phyloP scores from a whole-genome alignment of 2,797 vertebrate genomes.

The Catostomus latipinnis region DNA sequence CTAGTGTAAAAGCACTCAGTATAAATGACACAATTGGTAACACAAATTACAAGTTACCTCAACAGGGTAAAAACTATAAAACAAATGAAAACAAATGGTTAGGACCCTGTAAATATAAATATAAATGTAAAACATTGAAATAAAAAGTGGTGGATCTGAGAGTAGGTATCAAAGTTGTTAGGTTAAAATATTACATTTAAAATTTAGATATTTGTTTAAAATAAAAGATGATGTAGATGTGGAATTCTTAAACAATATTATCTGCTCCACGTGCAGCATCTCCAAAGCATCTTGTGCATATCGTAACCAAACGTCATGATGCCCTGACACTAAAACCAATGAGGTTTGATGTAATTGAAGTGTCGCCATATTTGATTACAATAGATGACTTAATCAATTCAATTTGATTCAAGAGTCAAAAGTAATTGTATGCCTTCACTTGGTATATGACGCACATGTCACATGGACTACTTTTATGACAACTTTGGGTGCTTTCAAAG shows the following conservation, averaged over 20 bases:
- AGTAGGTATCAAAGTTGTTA: not conserved
- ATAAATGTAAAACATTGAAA: slow-evolving; percentile 5
- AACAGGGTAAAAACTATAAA: slow-evolving; percentile 23
- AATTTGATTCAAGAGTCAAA: no score
- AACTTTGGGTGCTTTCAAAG: no score
- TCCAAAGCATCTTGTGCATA: not conserved
- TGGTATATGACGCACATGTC: no score
- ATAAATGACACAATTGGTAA: slow-evolving; percentile 48
- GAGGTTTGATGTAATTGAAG: no score
- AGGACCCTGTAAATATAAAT: slow-evolving; percentile 25
- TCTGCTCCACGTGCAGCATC: slow-evolving; percentile 3
- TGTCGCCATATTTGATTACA: no score
- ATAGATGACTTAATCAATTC: no score
- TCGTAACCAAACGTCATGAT: no score
- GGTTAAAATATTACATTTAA: not conserved
- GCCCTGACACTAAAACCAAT: no score
- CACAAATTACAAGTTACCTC: slow-evolving; percentile 35
- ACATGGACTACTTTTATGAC: no score
- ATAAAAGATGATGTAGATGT: not conserved
- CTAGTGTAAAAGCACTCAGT: slow-evolving; percentile 22
- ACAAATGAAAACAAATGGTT: slow-evolving; percentile 20
- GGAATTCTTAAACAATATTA: not conserved
- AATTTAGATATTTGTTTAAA: not conserved
- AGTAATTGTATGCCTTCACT: no score
- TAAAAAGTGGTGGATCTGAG: not conserved